phyloP scores from a whole-genome alignment of 23 tunicate genomes.

The Ascidia mentula region DNA sequence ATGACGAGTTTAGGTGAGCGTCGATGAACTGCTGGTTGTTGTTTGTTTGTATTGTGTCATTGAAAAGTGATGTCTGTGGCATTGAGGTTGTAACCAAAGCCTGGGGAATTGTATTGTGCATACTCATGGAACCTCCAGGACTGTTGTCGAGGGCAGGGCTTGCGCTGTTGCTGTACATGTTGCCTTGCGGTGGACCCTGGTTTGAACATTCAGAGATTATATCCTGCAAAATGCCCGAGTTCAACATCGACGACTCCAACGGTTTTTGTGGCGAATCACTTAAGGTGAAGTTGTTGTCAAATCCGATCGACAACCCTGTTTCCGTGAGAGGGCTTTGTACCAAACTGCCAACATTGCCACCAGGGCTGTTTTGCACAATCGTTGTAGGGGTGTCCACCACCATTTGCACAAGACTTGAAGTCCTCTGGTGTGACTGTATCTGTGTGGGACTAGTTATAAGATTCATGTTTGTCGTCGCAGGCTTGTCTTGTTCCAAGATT shows the following conservation, averaged over 20 bases:
- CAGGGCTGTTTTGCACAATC: background rate
- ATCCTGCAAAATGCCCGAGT: conserved; percentile 7
- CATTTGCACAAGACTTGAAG: conserved; percentile 1
- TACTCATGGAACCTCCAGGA: background rate
- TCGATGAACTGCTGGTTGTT: background rate
- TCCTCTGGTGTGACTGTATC: background rate
- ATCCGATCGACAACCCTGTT: background rate
- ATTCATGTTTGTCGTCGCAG: background rate
- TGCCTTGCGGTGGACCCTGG: background rate
- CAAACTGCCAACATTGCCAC: background rate
- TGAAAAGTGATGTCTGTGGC: background rate
- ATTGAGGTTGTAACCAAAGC: background rate
- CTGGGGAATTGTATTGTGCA: background rate
- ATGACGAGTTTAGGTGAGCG: background rate
- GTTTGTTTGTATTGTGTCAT: background rate
- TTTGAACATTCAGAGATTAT: conserved; percentile 36
- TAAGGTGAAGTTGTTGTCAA: conserved; percentile 11
- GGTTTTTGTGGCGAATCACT: conserved; percentile 2
- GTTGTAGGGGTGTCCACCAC: background rate
- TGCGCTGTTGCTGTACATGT: background rate
- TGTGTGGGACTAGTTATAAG: background rate
- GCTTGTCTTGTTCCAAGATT: conserved; percentile 21
- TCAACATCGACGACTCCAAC: background rate
- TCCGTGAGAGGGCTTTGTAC: conserved; percentile 4
- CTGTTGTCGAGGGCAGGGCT: background rate